Evolutionary conservation across 2,797 vertebrate species (phyloP), one percentile per base, ranked within the genome.

Genomic region (Phrynocephalus forsythii): DNA sequence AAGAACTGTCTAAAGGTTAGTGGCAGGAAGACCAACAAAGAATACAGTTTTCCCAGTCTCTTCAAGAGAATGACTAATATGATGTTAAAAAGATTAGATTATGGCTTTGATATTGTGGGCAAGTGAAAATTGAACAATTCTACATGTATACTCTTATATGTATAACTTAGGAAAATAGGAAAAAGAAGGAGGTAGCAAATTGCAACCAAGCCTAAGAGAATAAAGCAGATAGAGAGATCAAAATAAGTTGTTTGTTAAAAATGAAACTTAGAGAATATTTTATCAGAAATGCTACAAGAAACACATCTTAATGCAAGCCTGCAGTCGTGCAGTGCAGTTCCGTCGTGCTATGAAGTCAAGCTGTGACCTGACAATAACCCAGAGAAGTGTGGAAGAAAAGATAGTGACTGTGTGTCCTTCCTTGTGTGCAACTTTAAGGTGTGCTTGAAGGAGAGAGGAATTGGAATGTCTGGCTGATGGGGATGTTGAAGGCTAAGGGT

Each of bases 11-110:
- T 26, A 60, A 75, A 18, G 16, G 38, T 18, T 30, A 77, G 78
- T 44, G 56, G 15, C 52, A 33, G 44, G 10, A 79, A 78, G 44
- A 0, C 13, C 50, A 84, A 5, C 10, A 50, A 68, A 52, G 6
- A 69, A 56, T 79, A 38, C 8, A 18, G 48, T 13, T 52, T 86
- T 83, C 44, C 44, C 9, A 52, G 9, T 28, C 50, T 83, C 18
- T 71, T 83, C 67, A 71, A 77, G 76, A 86, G 5, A 9, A 78
- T n/a, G 71, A 66, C 16, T 69, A 82, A 33, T 84, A 88, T 89
- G 82, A 52, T 22, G 85, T 76, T 78, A 26, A 28, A 76, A 8
- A 71, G 26, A 56, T 30, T 78, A 87, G 18, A 83, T 79, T 33
- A 7, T 52, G 7, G 6, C 33, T 68, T 28, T 60, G 48, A 83